phyloP scores from a whole-genome alignment of 2,888 invertebrate genomes.

The Leucophenga montana region DNA sequence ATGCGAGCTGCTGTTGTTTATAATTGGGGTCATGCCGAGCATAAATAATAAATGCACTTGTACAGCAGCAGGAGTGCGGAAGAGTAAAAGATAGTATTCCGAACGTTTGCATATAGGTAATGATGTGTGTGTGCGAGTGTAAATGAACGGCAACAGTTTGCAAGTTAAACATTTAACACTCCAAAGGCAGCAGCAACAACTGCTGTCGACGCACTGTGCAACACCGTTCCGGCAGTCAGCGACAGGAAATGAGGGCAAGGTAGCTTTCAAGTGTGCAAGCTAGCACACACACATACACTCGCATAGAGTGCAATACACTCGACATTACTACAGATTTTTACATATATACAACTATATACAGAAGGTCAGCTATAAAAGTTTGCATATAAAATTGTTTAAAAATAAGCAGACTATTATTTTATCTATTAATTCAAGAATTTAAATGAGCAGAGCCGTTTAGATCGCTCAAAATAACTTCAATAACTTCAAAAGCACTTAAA shows the following conservation, averaged over 20 bases:
- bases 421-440: no score
- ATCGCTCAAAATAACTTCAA: no score
- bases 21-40: conserved; percentile 49
- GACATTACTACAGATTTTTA: no score
- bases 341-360: no score
- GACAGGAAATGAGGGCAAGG: conserved; percentile 29
- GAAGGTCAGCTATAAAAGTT: no score
- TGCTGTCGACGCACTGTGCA: background rate
- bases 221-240: background rate
- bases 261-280: conserved; percentile 15
- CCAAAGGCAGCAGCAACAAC: background rate
- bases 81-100: background rate
- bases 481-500: no score
- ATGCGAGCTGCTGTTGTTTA: background rate
- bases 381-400: no score
- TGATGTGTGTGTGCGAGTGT: background rate
- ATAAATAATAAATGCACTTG: conserved; percentile 40
- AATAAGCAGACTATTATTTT: no score
- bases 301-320: no score
- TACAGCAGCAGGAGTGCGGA: background rate
- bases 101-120: background rate
- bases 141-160: conserved; percentile 13
- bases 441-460: no score
- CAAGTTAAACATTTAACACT: background rate
- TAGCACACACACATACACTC: background rate